Percentiles rank a stretch among this genome's conserved stretches.
Evolutionary conservation across 2,888 invertebrate species (phyloP).

Genomic region (Lepetodrilus schrolli): DNA sequence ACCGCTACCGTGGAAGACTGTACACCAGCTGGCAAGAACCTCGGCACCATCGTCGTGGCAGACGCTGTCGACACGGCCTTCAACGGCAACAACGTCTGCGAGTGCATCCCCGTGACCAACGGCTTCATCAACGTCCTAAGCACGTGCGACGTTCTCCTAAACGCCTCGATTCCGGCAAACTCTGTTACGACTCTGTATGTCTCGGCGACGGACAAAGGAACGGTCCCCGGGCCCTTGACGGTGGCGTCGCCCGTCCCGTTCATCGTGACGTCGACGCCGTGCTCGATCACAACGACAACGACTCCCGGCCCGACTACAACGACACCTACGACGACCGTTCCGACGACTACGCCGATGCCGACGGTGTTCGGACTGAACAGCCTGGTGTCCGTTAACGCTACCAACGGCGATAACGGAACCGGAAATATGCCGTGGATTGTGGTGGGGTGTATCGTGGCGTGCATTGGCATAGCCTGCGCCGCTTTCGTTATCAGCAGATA

Average conservation of each 20-base stretch:
- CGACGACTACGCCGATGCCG: not conserved
- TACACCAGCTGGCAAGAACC: not conserved
- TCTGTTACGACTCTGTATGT: not conserved
- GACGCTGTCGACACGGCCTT: not conserved
- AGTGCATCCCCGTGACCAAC: not conserved
- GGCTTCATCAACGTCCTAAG: not conserved
- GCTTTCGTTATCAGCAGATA: slow-evolving; percentile 1
- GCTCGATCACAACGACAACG: not conserved
- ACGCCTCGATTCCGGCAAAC: not conserved
- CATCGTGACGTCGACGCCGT: not conserved
- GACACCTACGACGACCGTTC: not conserved
- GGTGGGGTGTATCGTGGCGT: not conserved
- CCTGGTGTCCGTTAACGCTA: not conserved
- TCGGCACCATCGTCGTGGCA: not conserved
- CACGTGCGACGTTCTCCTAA: not conserved
- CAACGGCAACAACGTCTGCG: not conserved
- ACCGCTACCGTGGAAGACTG: not conserved
- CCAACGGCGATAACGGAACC: not conserved
- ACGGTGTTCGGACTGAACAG: not conserved
- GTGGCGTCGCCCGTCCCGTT: not conserved
- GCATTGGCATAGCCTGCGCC: not conserved
- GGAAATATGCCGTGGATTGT: slow-evolving; percentile 7
- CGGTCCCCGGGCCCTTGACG: not conserved
- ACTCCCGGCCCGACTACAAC: not conserved
- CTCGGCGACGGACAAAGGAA: not conserved